Evolutionary conservation across 23 tunicate genomes (phyloP).

Genomic region (Styela clava): DNA sequence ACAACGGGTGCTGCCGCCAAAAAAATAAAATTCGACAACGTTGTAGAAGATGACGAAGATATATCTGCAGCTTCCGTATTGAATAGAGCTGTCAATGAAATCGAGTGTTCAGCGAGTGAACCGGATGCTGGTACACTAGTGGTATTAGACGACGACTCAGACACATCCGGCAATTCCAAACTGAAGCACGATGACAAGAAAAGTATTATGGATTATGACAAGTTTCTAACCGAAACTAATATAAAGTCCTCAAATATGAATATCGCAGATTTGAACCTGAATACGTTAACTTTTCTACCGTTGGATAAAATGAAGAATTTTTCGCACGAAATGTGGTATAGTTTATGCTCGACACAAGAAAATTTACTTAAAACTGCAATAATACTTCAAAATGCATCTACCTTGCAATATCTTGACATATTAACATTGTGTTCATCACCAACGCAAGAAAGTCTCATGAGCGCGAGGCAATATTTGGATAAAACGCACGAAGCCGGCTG

Average conservation of each 20-base stretch:
- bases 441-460: neutral
- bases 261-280: too few relatives aligned
- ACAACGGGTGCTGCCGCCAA: neutral
- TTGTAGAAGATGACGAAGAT: too few relatives aligned
- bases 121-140: too few relatives aligned
- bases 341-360: neutral
- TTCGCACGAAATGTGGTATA: neutral
- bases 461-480: neutral
- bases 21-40: neutral
- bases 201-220: too few relatives aligned
- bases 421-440: neutral
- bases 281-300: neutral
- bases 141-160: too few relatives aligned
- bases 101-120: too few relatives aligned
- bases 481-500: neutral
- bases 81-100: too few relatives aligned
- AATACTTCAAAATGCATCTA: neutral
- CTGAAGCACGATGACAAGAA: too few relatives aligned
- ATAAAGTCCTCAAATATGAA: too few relatives aligned
- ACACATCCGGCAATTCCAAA: too few relatives aligned
- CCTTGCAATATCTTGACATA: neutral
- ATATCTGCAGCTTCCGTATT: too few relatives aligned
- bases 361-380: neutral
- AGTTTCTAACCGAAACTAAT: too few relatives aligned
- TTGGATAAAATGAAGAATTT: neutral